These are phyloP conservation scores for Anguilla marmorata DNA, from an alignment of 2,797 vertebrate genomes.

Conservation along the genomic window DNA sequence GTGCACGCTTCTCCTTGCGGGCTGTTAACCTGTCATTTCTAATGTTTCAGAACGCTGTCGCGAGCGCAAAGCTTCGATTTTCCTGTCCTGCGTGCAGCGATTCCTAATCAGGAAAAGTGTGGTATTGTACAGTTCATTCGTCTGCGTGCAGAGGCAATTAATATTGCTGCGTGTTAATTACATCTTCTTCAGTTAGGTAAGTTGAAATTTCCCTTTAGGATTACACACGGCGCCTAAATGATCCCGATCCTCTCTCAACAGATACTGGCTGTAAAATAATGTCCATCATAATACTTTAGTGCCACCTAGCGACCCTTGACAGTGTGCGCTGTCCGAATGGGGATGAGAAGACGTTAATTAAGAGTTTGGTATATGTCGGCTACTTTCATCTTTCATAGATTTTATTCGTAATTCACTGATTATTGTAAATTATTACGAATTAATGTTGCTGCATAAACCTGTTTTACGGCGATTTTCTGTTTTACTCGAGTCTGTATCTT, in stretches of 20 bases:
- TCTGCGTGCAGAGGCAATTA: constrained; percentile 66
- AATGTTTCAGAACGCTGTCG: constrained; percentile 42
- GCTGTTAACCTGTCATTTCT: constrained; percentile 22
- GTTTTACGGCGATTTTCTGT: background rate
- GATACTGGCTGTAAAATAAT: constrained; percentile 25
- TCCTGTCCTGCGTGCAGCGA: constrained; percentile 28
- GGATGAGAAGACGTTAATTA: background rate
- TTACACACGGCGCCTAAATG: constrained; percentile 38
- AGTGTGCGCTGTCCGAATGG: background rate
- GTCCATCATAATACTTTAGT: constrained; percentile 56
- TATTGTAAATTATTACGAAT: background rate
- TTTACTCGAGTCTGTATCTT: background rate
- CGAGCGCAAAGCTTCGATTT: background rate
- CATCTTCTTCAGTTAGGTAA: constrained; percentile 70
- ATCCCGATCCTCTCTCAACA: constrained; percentile 23
- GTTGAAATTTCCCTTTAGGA: constrained; percentile 67
- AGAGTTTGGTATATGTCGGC: background rate
- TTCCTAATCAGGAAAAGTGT: constrained; percentile 45
- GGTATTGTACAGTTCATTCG: constrained; percentile 60
- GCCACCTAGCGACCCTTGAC: constrained; percentile 63
- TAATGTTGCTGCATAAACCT: background rate
- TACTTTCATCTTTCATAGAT: background rate
- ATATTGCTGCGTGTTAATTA: constrained; percentile 68
- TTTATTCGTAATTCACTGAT: background rate
- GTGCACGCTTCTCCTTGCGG: background rate